These are phyloP conservation scores for Cochlearius cochlearius DNA, from an alignment of 2,113 vertebrate species.

Conservation along the genomic window DNA sequence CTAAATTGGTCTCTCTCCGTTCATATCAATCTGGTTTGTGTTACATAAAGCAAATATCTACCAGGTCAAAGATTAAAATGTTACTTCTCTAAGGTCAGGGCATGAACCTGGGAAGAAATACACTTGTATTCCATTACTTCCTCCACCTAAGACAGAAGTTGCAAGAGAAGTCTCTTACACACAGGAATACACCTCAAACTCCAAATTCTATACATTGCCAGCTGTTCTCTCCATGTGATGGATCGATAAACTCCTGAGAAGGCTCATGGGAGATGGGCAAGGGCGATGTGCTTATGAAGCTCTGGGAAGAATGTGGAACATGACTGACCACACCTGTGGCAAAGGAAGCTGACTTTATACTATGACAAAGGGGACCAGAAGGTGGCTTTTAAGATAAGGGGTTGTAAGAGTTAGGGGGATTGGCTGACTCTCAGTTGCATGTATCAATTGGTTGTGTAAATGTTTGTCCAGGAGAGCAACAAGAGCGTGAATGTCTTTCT, in stretches of 20 bases:
- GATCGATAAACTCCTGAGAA: not conserved
- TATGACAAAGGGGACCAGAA: not conserved
- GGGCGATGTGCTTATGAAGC: not conserved
- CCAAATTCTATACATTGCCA: not conserved
- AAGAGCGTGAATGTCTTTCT: not conserved
- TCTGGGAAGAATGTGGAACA: not conserved
- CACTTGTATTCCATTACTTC: not conserved
- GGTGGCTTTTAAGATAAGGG: not conserved
- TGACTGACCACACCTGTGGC: not conserved
- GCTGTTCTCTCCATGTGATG: not conserved
- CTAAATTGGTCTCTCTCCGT: not conserved
- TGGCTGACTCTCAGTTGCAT: not conserved
- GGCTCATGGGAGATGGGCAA: not conserved
- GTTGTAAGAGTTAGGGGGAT: not conserved
- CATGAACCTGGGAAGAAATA: not conserved
- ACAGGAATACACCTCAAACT: not conserved
- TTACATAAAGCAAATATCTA: not conserved
- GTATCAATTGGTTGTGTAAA: not conserved
- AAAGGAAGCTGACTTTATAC: not conserved
- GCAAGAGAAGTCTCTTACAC: not conserved
- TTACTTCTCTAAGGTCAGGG: not conserved
- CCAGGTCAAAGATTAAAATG: not conserved
- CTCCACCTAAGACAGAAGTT: not conserved
- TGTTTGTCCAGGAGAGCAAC: not conserved
- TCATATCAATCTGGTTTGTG: not conserved